phyloP scores from a whole-genome alignment of 1,140 invertebrate species.

The Mya arenaria region DNA sequence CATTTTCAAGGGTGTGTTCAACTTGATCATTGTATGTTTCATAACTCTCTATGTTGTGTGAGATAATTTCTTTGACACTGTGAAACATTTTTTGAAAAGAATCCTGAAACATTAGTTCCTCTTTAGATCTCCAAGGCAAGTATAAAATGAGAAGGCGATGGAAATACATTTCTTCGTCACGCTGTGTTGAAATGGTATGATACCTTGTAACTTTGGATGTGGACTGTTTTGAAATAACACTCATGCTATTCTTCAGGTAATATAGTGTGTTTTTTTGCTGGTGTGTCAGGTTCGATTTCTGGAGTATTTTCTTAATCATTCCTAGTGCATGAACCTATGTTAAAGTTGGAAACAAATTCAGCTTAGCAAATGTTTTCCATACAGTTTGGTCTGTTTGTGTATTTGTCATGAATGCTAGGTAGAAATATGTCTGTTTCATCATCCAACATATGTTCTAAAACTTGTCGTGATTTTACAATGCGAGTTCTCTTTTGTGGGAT shows the following conservation, averaged over 20 bases:
- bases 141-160: constrained; percentile 47
- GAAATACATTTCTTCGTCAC: constrained; percentile 44
- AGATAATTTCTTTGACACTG: constrained; percentile 15
- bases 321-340: not conserved
- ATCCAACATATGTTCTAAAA: not conserved
- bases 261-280: constrained; percentile 4
- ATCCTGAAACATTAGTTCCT: constrained; percentile 23
- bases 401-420: constrained; percentile 6
- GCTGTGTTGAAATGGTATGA: constrained; percentile 39
- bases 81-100: constrained; percentile 39
- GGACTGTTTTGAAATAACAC: constrained; percentile 27
- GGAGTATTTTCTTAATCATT: not conserved
- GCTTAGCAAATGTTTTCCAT: constrained; percentile 5
- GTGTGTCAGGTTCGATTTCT: constrained; percentile 1
- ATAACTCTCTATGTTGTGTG: constrained; percentile 26
- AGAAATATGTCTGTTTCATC: not conserved
- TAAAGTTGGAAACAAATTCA: constrained; percentile 11
- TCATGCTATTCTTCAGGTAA: constrained; percentile 34
- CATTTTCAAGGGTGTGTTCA: constrained; percentile 27
- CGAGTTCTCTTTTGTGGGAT: not conserved
- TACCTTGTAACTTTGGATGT: constrained; percentile 40
- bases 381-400: not conserved
- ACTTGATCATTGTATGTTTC: constrained; percentile 49
- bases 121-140: constrained; percentile 34
- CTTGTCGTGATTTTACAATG: not conserved